Percentiles rank a stretch among this genome's conserved stretches.
phyloP scores from a whole-genome alignment of 2,113 vertebrate species.

The Hippoglossus stenolepis region DNA sequence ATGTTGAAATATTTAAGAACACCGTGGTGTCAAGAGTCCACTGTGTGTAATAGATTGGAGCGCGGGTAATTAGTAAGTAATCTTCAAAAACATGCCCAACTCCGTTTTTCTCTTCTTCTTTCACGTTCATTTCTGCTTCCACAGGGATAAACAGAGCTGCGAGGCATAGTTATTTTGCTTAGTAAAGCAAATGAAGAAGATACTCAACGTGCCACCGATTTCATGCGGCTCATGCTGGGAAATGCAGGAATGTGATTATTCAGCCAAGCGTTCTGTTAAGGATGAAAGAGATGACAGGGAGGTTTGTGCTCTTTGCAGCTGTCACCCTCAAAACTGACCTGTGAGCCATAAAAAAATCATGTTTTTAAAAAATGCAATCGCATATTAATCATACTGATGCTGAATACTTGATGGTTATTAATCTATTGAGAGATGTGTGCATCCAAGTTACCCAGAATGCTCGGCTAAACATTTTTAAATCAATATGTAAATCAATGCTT shows the following conservation, averaged over 20 bases:
- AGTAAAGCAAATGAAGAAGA: conserved; percentile 53
- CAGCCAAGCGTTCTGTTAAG: neutral
- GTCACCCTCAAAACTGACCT: neutral
- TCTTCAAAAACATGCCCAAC: conserved; percentile 7
- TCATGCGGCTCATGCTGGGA: conserved; percentile 30
- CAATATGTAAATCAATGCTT: neutral
- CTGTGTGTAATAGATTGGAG: conserved; percentile 5
- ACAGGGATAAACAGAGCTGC: conserved; percentile 31
- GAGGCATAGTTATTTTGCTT: conserved; percentile 40
- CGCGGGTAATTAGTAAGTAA: conserved; percentile 32
- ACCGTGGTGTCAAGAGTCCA: conserved; percentile 1
- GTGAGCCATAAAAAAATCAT: no score
- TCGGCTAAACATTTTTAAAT: neutral
- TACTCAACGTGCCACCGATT: conserved; percentile 34
- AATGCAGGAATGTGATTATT: conserved; percentile 34
- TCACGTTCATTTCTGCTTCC: conserved; percentile 9
- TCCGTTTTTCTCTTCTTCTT: neutral
- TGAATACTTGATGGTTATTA: neutral
- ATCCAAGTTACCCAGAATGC: neutral
- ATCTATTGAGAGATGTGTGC: neutral
- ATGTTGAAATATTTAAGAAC: conserved; percentile 2
- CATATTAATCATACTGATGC: neutral
- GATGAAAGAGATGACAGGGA: neutral
- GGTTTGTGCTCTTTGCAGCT: neutral
- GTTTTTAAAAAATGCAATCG: neutral